Evolutionary conservation across 2,888 invertebrate species (phyloP), one percentile per base, ranked within the genome.

Genomic region (Marasmarcha lunaedactyla): DNA sequence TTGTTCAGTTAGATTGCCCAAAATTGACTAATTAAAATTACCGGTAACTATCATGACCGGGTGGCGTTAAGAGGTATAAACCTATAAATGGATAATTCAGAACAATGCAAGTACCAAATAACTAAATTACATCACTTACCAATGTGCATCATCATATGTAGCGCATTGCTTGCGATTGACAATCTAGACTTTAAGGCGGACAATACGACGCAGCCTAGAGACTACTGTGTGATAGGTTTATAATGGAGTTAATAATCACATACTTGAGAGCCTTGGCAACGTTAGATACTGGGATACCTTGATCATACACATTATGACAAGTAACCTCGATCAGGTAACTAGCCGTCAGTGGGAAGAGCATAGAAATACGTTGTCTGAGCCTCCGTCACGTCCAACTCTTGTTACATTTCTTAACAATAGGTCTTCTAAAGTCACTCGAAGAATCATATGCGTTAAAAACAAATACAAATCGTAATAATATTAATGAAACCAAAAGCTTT

Each of bases 161-260:
- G 40, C 20, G 44, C 44, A 9, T 36, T 41, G n/a, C 13, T 42
- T 11, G 39, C 46, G 1, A 42, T 47, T 26, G 37, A 46, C 33
- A 44, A 40, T 36, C 36, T 46, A 11, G 42, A 46, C 36, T 42
- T 47, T 37, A 42, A 30, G 9, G 14, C 15, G 2, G 35, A 42
- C 2, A 45, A 47, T 44, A 46, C 36, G 20, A 20, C 9, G 14
- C 38, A 1, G 37, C 37, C 10, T 25, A 12, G 27, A 10, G 12
- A 2, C n/a, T 37, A 11, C 13, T 37, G 4, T 13, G 9, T 7
- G 27, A 26, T n/a, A 37, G 26, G 13, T 37, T 9, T 13, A 52
- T 26, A 52, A 50, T 15, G 39, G 44, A 4, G 12, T 50, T 5
- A 47, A 50, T 33, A 45, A 50, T 35, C 52, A 52, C 33, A 35